Base-by-base conservation (phyloP, 2,888 invertebrate genomes). In the Mythimna lalbum region DNA sequence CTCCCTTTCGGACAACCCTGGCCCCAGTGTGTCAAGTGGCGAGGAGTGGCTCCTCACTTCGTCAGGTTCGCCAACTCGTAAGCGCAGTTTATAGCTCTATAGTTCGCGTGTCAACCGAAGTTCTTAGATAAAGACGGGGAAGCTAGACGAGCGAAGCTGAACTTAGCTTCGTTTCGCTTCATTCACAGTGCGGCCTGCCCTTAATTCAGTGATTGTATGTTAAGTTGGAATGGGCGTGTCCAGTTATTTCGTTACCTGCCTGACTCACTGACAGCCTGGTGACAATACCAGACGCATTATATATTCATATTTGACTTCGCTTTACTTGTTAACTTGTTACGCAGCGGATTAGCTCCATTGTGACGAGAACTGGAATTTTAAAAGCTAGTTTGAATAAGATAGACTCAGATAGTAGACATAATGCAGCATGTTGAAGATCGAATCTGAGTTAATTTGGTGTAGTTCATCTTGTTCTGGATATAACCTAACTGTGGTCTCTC, bases 151-250 rank as follows among this genome's bases (percentile, higher is more conserved):
- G 17, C 17, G 39, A 43, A 19, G 43, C 19, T 17, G 17, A 43
- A 39, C 10, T 12, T 39, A 10, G 39, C 5, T 43, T 43, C 43
- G 43, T 17, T 43, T 17, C 14, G 43, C 5, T 43, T 43, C 17
- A 6, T 19, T 43, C 17, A 6, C 43, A 43, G 17, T 43, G 43
- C 17, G 14, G 47, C 47, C 47, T 49, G 7, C 7, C 9, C 47
- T 31, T 85, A 52, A 52, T 52, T 14, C 6, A 21, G 57, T 57
- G 76, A 91, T 91, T 91, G 91, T 91, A 91, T 91, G 91, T 84
- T 80, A 90, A 90, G 74, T 70, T 10, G 71, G 21, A 55, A 73
- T 78, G 80, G 86, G 84, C 57, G 83, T 76, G 85, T 81, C 79
- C 75, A 63, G 77, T 71, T 77, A 86, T 81, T 81, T 76, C 75